Conservation (phyloP, 1,140 invertebrate species). For the Drosophila tani region DNA sequence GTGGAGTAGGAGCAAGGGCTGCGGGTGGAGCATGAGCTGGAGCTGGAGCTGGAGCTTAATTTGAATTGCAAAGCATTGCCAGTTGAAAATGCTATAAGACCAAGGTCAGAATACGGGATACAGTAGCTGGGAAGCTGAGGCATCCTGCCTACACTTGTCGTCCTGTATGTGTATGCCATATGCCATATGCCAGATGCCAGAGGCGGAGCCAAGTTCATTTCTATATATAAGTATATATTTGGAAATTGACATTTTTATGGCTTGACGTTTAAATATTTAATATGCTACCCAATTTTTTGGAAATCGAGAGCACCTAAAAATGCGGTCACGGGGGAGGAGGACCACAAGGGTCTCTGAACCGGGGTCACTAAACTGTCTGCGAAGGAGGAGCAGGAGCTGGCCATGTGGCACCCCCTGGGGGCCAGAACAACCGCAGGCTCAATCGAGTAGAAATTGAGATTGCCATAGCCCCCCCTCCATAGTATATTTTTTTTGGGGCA, state of each 20-base stretch:
- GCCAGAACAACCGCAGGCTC: constrained; percentile 29
- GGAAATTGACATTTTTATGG: constrained; percentile 65
- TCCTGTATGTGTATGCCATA: constrained; percentile 21
- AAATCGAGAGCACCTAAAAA: constrained; percentile 38
- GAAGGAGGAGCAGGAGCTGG: neutral
- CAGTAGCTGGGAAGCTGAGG: too few relatives aligned
- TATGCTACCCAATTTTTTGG: constrained; percentile 48
- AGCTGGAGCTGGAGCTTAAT: constrained; percentile 5
- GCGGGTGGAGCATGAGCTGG: neutral
- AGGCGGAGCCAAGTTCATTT: constrained; percentile 17
- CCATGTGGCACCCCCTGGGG: constrained; percentile 30
- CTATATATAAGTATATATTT: constrained; percentile 32
- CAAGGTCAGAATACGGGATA: neutral
- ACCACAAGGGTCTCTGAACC: constrained; percentile 28
- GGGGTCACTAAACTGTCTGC: constrained; percentile 43
- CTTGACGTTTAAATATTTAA: constrained; percentile 70
- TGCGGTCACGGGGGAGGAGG: constrained; percentile 6
- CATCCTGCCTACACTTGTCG: constrained; percentile 1
- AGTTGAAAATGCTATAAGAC: constrained; percentile 23
- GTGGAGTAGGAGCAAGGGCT: neutral
- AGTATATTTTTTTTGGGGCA: neutral
- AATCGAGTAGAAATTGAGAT: constrained; percentile 53
- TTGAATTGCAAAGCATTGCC: constrained; percentile 36
- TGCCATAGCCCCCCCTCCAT: neutral
- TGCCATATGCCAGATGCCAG: constrained; percentile 23